Evolutionary conservation across 2,797 vertebrate species (phyloP), one percentile per base, ranked within the genome.

Genomic region (Gymnopithys bicolor): DNA sequence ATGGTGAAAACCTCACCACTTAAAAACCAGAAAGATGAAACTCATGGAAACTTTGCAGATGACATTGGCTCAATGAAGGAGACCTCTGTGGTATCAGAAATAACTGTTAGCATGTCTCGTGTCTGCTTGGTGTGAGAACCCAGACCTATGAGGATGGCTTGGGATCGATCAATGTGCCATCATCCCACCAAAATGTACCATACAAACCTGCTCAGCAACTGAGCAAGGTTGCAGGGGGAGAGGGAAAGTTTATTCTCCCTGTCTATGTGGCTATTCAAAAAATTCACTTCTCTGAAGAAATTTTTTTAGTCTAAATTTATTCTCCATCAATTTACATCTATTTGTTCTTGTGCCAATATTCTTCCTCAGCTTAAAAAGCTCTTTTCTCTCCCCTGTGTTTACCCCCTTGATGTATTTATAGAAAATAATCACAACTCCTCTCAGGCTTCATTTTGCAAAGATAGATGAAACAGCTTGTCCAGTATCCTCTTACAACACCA

Each of bases 401-500:
- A 92, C 94, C 84, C 93, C 79, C 71, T 92, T 96, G 87, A 94
- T 95, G 93, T 96, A 94, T 95, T 96, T 94, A 93, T 92, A 94
- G 95, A 77, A 95, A 89, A 94, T 93, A 89, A 95, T 92, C 74
- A 74, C 52, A 85, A 45, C 60, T 87, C 91, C 75, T 92, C 93
- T 89, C 91, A 85, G 63, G 32, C 82, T 92, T 83, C 67, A 21
- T 87, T 96, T 76, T 87, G 37, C 63, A 77, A 59, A 75, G 71
- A 68, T 92, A 82, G 84, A 80, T 49, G 81, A 77, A 67, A 67
- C 78, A 59, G 45, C 59, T 76, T 85, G 71, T 67, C 55, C 56
- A 35, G 71, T 70, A 46, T 83, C 27, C 52, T 87, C 71, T 74
- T 21, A 63, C 27, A 55, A 7, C 27, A 11, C 13, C 0, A 1